phyloP scores from a whole-genome alignment of 2,888 invertebrate genomes.

The Andricus quercusramuli region DNA sequence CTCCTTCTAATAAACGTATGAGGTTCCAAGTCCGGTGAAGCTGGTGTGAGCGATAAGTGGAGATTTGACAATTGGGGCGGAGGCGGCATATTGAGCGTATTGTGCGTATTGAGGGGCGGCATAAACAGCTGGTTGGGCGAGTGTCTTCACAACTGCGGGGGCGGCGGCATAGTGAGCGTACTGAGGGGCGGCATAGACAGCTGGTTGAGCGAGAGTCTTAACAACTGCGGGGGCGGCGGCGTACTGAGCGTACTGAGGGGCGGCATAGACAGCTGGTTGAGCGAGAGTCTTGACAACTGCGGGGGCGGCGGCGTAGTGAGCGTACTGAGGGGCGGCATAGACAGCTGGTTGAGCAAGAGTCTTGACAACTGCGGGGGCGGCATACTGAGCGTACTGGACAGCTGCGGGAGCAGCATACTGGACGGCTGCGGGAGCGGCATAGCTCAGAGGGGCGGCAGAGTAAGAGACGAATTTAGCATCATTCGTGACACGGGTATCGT shows the following conservation, averaged over 20 bases:
- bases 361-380: constrained; percentile 70
- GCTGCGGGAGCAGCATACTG: too few species aligned
- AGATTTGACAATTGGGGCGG: constrained; percentile 43
- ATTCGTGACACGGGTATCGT: constrained; percentile 85
- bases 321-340: constrained; percentile 54
- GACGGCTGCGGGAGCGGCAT: constrained; percentile 48
- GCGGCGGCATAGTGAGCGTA: constrained; percentile 51
- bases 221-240: constrained; percentile 57
- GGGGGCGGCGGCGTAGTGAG: constrained; percentile 52
- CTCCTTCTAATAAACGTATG: constrained; percentile 75
- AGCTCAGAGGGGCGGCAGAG: constrained; percentile 59
- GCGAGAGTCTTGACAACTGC: constrained; percentile 50
- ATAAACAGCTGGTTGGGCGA: constrained; percentile 51
- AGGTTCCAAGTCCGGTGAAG: constrained; percentile 83
- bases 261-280: constrained; percentile 52
- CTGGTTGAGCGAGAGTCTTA: constrained; percentile 50
- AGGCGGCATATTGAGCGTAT: constrained; percentile 49
- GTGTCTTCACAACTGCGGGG: constrained; percentile 51
- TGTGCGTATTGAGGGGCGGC: constrained; percentile 52
- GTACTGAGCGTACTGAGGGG: constrained; percentile 48
- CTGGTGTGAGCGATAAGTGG: constrained; percentile 59
- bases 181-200: constrained; percentile 51
- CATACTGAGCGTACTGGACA: constrained; percentile 38
- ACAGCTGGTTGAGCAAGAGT: constrained; percentile 49
- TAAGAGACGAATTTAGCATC: constrained; percentile 78